phyloP scores from a whole-genome alignment of 2,113 vertebrate species.

The Tachysurus fulvidraco region DNA sequence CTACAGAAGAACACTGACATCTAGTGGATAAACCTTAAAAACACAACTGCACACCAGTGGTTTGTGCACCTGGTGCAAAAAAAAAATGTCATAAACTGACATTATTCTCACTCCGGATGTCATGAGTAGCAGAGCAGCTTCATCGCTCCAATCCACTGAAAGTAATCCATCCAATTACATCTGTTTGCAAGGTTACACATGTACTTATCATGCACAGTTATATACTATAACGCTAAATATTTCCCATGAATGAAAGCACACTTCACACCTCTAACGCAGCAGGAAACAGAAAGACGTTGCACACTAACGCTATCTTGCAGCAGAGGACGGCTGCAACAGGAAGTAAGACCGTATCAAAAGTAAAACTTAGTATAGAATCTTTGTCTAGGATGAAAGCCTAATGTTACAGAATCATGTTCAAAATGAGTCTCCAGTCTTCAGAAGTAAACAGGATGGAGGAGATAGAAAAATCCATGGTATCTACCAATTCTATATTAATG shows the following conservation, averaged over 20 bases:
- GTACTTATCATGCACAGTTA: no score
- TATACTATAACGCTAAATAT: no score
- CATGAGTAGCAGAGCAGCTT: no score
- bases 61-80: conserved; percentile 13
- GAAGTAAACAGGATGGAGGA: no score
- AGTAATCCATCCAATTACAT: no score
- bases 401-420: no score
- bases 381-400: neutral
- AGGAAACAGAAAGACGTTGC: neutral
- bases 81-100: neutral
- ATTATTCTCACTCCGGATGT: neutral
- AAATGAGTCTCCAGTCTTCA: no score
- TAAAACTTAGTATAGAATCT: neutral
- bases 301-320: neutral
- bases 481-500: neutral
- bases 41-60: neutral
- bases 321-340: neutral
- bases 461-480: no score
- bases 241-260: no score
- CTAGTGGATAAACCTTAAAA: neutral
- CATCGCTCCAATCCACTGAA: no score
- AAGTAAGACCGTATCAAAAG: neutral
- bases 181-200: no score
- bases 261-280: no score
- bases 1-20: neutral